Evolutionary conservation across 2,797 vertebrate species (phyloP).

Genomic region (Prionace glauca): DNA sequence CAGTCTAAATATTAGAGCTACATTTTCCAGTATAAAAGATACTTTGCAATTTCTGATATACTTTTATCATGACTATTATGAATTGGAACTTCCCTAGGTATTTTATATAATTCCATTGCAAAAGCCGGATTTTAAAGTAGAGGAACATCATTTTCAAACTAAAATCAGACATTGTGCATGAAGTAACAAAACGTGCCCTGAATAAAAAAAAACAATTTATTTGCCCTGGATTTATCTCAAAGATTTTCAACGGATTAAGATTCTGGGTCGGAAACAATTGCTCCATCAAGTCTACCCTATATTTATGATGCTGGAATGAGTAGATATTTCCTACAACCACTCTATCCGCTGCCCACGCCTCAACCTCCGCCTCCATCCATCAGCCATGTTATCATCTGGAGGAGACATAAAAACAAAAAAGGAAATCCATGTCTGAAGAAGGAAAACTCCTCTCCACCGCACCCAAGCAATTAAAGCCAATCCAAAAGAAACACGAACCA

Average conservation of each 20-base stretch:
- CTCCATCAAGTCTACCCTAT: neutral
- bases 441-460: neutral
- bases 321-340: neutral
- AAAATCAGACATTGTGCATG: neutral
- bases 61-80: neutral
- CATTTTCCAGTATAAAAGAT: neutral
- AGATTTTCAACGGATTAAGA: neutral
- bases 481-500: neutral
- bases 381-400: neutral
- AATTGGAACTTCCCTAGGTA: neutral
- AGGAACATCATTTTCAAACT: neutral
- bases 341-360: neutral
- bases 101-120: neutral
- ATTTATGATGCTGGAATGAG: neutral
- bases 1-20: neutral
- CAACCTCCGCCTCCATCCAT: too few relatives aligned
- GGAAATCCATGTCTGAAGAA: neutral
- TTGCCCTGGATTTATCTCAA: neutral
- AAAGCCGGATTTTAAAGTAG: neutral
- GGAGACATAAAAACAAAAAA: neutral
- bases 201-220: neutral
- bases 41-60: neutral
- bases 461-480: neutral
- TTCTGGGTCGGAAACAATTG: neutral
- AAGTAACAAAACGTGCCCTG: neutral